Base-by-base conservation (phyloP, 2,888 invertebrate genomes). In the Diplolepis rosae region DNA sequence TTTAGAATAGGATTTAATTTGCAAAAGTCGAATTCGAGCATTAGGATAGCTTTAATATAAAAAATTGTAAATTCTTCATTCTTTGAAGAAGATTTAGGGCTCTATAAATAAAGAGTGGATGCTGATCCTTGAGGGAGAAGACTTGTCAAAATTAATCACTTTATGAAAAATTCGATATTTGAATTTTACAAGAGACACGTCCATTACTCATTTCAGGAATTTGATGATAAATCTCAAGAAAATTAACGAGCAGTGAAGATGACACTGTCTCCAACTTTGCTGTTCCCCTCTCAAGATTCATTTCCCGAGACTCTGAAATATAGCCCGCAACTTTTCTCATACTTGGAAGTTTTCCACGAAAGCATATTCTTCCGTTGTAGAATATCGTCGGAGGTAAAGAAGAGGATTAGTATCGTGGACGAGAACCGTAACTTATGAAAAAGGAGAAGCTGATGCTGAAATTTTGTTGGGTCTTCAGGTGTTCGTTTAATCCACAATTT, bases 191-290 rank as follows among this genome's bases (percentile, higher is more conserved):
- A 82, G 77, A 76, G 78, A 79, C 80, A 78, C 66, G 81, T 83
- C 79, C 79, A 82, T 87, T 86, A 86, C 82, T 86, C 84, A n/a
- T 84, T 72, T 69, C 68, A 72, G 77, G 77, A 82, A 82, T 83
- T 75, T 70, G 74, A 77, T 82, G 77, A 87, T 87, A 87, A 86
- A 87, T 87, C 85, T 84, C 80, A 65, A 75, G 75, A 78, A 81
- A 84, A 87, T 87, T 87, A 87, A 87, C 85, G 86, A 87, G 86
- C 83, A 79, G 76, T 80, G 83, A 87, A 86, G 83, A 86, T 81
- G 87, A 86, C 85, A 87, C 86, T 81, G 79, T 80, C 80, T 81
- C 79, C 79, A 75, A 79, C 79, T 80, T 80, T 80, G 80, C 77
- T 73, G n/a, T 74, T 68, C 76, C 69, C 75, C 77, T 68, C 66